A percentile compares a stretch with the other conserved stretches of the same genome.
Conservation (phyloP, 2,888 invertebrate species). For the Norana najaformis region DNA sequence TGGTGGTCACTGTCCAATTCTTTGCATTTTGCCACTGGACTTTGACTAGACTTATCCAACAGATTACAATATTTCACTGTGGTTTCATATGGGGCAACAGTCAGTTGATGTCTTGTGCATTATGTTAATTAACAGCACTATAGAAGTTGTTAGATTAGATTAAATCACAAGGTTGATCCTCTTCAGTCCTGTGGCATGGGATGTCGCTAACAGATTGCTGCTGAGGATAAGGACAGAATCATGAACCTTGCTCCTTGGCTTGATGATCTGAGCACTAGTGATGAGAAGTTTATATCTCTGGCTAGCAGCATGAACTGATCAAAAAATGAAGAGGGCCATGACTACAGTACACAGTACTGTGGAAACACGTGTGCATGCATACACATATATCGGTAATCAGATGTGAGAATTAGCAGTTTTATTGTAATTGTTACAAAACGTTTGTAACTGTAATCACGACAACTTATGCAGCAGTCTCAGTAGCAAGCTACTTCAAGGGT, state of each 20-base stretch:
- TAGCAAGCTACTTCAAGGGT: too few species aligned
- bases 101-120: neutral
- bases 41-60: neutral
- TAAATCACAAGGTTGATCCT: neutral
- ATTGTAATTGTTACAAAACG: neutral
- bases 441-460: too few species aligned
- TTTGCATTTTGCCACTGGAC: neutral
- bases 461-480: too few species aligned
- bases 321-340: neutral
- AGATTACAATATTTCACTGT: neutral
- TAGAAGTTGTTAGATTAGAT: neutral
- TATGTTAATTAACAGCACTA: neutral
- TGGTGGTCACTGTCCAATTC: too few species aligned
- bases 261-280: too few species aligned
- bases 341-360: neutral
- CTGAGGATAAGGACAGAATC: neutral
- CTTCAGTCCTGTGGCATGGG: neutral
- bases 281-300: too few species aligned
- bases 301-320: neutral
- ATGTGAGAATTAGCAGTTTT: neutral
- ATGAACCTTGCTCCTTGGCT: neutral
- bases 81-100: neutral
- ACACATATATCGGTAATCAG: neutral
- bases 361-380: neutral
- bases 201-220: neutral